Evolutionary conservation across 2,888 invertebrate species (phyloP), one percentile per base, ranked within the genome.

Genomic region (Leptothorax acervorum): DNA sequence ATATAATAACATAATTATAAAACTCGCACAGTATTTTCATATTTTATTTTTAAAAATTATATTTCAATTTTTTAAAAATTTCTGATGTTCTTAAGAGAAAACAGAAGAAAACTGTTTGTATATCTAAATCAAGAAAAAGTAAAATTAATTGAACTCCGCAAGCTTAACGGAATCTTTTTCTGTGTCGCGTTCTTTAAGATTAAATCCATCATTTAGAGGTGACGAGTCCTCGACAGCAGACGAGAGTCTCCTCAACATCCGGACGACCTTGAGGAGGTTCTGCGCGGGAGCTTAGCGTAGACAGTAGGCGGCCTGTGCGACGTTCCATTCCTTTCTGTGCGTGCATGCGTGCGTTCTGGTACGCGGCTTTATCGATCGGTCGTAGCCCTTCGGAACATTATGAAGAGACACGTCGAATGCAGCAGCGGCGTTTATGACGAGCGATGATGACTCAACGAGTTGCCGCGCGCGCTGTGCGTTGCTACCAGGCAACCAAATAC

Each of bases 381-480:
- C 39, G 39, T 35, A 11, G 23, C 82, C 84, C 82, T 82, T 82
- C 28, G 48, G 51, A 28, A 48, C 8, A 31, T 51, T 62, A n/a
- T 6, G 28, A 57, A 71, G 85, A 51, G 70, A 66, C 66, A 53
- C 31, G 73, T 51, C 83, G 68, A 83, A 83, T 85, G 83, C 85
- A 85, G 70, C 73, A 23, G 65, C 35, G 12, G 39, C 82, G 51
- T 85, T 85, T 85, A 78, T 83, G 85, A 76, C 66, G 68, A 84
- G 75, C 76, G 83, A 75, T 45, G 83, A 84, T 87, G 86, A 87
- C 83, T 85, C 87, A 87, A 82, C 86, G 76, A 55, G 42, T 74
- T 60, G 73, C 35, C 12, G 45, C 73, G 78, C 73, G 70, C 48
- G 31, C n/a, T 42, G 35, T 35, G 48, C 66, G 28, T 60, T 48